Evolutionary conservation across 1,140 invertebrate species (phyloP).

Genomic region (Aculops lycopersici): DNA sequence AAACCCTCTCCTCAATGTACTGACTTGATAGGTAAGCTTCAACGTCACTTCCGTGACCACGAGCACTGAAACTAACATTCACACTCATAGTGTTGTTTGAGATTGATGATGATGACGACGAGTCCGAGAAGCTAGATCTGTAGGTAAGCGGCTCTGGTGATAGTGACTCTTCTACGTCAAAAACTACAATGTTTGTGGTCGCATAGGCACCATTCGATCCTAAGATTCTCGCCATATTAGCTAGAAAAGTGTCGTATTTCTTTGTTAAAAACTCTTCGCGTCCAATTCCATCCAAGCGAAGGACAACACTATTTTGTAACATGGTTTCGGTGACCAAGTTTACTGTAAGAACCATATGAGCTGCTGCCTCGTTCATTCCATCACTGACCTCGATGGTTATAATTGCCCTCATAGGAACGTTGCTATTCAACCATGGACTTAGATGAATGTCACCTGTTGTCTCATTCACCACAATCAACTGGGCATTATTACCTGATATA

Average conservation of each 20-base stretch:
- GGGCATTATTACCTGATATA: conserved; percentile 64
- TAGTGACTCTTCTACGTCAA: conserved; percentile 27
- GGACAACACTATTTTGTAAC: conserved; percentile 71
- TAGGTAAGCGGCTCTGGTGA: not conserved
- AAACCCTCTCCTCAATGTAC: conserved; percentile 66
- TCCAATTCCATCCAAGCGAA: conserved; percentile 67
- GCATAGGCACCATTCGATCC: conserved; percentile 32
- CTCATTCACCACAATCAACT: conserved; percentile 46
- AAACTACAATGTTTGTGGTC: conserved; percentile 65
- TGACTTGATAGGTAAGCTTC: conserved; percentile 47
- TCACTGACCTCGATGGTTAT: conserved; percentile 68
- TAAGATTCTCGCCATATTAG: conserved; percentile 62
- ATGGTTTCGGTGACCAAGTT: conserved; percentile 71
- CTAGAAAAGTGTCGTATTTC: conserved; percentile 51
- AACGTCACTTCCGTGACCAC: conserved; percentile 29
- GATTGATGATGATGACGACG: not conserved
- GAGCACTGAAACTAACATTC: conserved; percentile 75
- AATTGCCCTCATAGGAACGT: conserved; percentile 63
- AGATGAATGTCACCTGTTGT: conserved; percentile 49
- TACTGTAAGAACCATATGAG: conserved; percentile 33
- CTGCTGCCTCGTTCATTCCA: conserved; percentile 19
- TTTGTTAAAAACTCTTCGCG: conserved; percentile 68
- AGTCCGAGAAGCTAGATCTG: not conserved
- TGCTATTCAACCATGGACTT: conserved; percentile 70
- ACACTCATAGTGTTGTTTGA: conserved; percentile 47